Percentiles rank a stretch among this genome's conserved stretches.
Conservation (phyloP, 2,797 vertebrate species). For the Echeneis naucrates region DNA sequence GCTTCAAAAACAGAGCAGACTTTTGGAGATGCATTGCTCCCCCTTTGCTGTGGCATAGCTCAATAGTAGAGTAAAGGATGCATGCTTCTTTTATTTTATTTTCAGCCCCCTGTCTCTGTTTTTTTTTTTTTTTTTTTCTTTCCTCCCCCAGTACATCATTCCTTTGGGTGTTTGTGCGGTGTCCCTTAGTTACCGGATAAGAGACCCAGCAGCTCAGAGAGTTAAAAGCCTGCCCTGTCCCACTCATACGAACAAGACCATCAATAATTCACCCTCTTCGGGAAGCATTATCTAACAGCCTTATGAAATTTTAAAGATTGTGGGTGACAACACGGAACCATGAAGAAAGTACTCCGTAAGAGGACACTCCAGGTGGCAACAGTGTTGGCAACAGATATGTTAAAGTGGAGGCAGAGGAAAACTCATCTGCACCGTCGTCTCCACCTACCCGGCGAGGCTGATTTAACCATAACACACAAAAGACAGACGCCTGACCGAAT, state of each 20-base stretch:
- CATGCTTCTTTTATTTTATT: conserved; percentile 80
- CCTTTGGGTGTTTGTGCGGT: conserved; percentile 83
- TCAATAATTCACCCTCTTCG: conserved; percentile 86
- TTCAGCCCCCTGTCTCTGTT: conserved; percentile 65
- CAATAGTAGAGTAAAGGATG: conserved; percentile 73
- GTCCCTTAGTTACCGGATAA: conserved; percentile 86
- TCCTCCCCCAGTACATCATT: conserved; percentile 81
- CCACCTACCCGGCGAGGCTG: conserved; percentile 26
- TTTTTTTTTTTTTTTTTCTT: conserved; percentile 35
- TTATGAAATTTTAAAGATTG: conserved; percentile 81
- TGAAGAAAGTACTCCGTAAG: conserved; percentile 73
- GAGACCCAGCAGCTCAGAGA: conserved; percentile 75
- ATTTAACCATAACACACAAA: conserved; percentile 54
- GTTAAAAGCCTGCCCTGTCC: conserved; percentile 85
- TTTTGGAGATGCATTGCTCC: conserved; percentile 66
- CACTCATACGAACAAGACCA: conserved; percentile 82
- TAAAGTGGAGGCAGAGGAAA: conserved; percentile 32
- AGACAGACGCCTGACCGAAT: conserved; percentile 50
- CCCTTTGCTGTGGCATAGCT: conserved; percentile 70
- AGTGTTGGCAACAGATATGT: conserved; percentile 60
- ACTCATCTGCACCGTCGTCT: conserved; percentile 22
- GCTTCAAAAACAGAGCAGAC: conserved; percentile 63
- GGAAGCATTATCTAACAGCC: conserved; percentile 86
- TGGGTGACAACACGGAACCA: conserved; percentile 78
- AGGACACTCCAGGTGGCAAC: conserved; percentile 74